Base-by-base conservation (phyloP, 2,888 invertebrate species). In the Pinctada fucata region DNA sequence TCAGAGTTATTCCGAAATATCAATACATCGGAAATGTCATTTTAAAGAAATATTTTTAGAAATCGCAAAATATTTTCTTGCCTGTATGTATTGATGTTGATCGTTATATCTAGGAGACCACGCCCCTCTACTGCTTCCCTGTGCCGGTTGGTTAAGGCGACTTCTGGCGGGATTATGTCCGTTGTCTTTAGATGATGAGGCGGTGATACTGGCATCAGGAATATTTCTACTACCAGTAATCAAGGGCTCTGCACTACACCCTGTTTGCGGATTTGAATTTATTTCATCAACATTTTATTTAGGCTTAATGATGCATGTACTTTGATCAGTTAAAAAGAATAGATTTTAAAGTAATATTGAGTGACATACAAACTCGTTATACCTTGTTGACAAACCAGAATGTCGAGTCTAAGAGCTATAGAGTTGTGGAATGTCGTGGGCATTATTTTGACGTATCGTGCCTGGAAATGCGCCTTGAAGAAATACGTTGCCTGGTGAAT, bases 381-480 rank as follows among this genome's bases (percentile, higher is more conserved):
- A 89, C 90, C 86, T 75, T 82, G 80, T 6, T 84, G 83, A 76
- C 90, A 89, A 1, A 88, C 88, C 2, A 89, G 80, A 3, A 90
- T 50, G 75, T 90, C 90, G 71, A 89, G 83, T 48, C 86, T 82
- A 6, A 89, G 67, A 16, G 87, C 85, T 52, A 86, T 81, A 6
- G 78, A 70, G 0, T 49, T 73, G 48, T 84, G 79, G 81, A 79
- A 87, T 0, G 81, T 63, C 8, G 74, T 52, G 3, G 87, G 83
- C 4, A 82, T 51, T 1, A 90, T 72, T 45, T 84, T 81, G 2
- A 89, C 75, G 69, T 78, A 83, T 48, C 81, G 80, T 1, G 87
- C 88, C 66, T 83, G 80, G 65, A 88, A 83, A 72, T 86, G 87
- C 2, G 86, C 82, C 80, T 85, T 85, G 73, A 90, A 84, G 78